Percentiles rank a stretch among this genome's conserved stretches.
Conservation (phyloP, 2,797 vertebrate species). For the Avahi laniger region DNA sequence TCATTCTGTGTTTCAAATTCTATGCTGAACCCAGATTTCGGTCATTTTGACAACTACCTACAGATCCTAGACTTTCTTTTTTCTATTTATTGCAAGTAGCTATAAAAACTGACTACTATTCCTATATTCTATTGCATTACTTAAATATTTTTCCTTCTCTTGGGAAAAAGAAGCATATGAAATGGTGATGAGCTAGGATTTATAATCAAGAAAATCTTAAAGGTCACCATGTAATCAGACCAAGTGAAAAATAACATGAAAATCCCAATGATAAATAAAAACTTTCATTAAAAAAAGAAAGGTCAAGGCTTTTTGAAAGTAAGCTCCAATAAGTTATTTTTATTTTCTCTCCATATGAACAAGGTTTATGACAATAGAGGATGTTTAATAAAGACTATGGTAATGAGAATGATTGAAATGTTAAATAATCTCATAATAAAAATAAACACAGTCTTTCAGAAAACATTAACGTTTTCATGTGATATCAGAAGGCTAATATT, state of each 20-base stretch:
- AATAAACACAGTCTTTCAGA: not conserved
- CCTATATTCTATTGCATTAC: not conserved
- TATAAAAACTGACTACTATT: not conserved
- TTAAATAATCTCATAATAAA: not conserved
- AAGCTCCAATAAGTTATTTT: slow-evolving; percentile 13
- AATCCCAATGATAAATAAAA: slow-evolving; percentile 61
- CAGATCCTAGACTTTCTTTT: not conserved
- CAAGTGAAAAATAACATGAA: slow-evolving; percentile 51
- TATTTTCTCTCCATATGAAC: slow-evolving; percentile 8
- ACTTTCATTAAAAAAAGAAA: slow-evolving; percentile 53
- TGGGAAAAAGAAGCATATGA: not conserved
- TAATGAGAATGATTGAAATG: slow-evolving; percentile 44
- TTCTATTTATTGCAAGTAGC: not conserved
- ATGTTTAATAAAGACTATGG: slow-evolving; percentile 14
- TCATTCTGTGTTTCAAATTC: not conserved
- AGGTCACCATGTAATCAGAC: slow-evolving; percentile 55
- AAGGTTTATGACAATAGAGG: not conserved
- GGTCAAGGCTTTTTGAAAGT: slow-evolving; percentile 26
- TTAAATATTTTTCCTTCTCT: not conserved
- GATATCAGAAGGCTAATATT: not conserved
- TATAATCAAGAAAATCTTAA: slow-evolving; percentile 59
- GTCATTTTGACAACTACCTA: not conserved
- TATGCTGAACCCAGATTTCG: not conserved
- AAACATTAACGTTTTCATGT: not conserved
- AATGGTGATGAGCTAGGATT: slow-evolving; percentile 28